Percentiles rank a stretch among this genome's conserved stretches.
Conservation (phyloP, 1,140 invertebrate genomes). For the Heterodera schachtii region DNA sequence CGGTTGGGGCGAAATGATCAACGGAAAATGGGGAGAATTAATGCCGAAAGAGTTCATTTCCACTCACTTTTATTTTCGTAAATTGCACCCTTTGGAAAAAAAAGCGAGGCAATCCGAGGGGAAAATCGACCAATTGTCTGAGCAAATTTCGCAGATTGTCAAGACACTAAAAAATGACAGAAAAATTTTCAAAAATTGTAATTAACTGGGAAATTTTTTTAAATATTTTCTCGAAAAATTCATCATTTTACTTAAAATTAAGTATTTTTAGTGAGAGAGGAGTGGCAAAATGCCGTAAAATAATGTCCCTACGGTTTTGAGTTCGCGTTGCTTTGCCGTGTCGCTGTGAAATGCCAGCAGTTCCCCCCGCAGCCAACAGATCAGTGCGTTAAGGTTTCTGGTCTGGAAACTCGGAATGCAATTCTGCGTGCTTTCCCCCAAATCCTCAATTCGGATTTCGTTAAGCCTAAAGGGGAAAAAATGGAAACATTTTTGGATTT, state of each 20-base stretch:
- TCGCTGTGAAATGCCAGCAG: not conserved
- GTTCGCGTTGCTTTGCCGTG: not conserved
- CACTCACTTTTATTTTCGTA: conserved; percentile 19
- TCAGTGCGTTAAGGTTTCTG: not conserved
- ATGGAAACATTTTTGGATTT: not conserved
- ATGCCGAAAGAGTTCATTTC: not conserved
- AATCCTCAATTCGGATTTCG: conserved; percentile 26
- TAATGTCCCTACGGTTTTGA: not conserved
- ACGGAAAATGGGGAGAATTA: conserved; percentile 3
- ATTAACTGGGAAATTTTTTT: no score
- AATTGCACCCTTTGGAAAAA: conserved; percentile 29
- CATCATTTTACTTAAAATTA: no score
- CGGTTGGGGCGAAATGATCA: conserved; percentile 30
- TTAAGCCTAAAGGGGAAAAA: conserved; percentile 7
- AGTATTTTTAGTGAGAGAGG: no score
- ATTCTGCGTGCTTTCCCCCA: conserved; percentile 21
- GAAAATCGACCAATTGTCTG: conserved; percentile 8
- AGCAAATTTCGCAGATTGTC: conserved; percentile 17
- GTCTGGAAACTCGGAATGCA: not conserved
- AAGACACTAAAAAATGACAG: not conserved
- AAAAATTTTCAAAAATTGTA: no score
- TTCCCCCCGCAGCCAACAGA: conserved; percentile 23
- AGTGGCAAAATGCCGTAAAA: no score
- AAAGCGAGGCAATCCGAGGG: conserved; percentile 28
- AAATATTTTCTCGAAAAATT: no score